Conservation (phyloP, 1,140 invertebrate species). For the Drosophila novamexicana region DNA sequence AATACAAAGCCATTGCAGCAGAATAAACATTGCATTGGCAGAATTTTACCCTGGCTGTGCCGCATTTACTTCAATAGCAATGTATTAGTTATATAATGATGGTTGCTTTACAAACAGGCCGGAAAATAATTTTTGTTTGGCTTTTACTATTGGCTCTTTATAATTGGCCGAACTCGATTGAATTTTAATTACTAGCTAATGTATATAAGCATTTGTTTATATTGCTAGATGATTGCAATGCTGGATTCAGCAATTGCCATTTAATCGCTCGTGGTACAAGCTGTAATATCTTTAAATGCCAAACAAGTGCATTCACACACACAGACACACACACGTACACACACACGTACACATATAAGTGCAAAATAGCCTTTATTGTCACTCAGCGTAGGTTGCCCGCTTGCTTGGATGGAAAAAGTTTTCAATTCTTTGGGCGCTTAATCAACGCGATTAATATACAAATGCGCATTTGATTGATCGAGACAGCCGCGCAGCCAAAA, state of each 20-base stretch:
- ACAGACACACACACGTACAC: too few species aligned
- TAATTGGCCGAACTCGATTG: slow-evolving; percentile 23
- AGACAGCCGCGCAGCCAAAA: slow-evolving; percentile 15
- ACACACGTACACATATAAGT: not conserved
- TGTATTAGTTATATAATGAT: not conserved
- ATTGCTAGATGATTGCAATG: slow-evolving; percentile 11
- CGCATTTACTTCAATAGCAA: not conserved
- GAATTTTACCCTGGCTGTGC: not conserved
- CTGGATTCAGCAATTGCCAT: slow-evolving; percentile 9
- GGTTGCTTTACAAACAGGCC: not conserved
- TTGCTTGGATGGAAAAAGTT: slow-evolving; percentile 16
- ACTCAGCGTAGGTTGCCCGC: not conserved
- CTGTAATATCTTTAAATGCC: slow-evolving; percentile 5
- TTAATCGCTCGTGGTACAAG: slow-evolving; percentile 1
- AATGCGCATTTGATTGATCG: slow-evolving; percentile 74
- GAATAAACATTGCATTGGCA: slow-evolving; percentile 5
- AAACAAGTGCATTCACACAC: not conserved
- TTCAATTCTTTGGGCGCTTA: slow-evolving; percentile 42
- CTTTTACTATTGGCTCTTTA: not conserved
- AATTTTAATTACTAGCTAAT: slow-evolving; percentile 16
- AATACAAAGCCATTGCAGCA: slow-evolving; percentile 41
- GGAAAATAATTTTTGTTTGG: too few species aligned
- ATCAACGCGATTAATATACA: slow-evolving; percentile 71
- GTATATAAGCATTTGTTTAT: slow-evolving; percentile 2
- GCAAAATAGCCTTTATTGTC: slow-evolving; percentile 17